phyloP scores from a whole-genome alignment of 2,113 vertebrate species.

The Phrynosoma platyrhinos region DNA sequence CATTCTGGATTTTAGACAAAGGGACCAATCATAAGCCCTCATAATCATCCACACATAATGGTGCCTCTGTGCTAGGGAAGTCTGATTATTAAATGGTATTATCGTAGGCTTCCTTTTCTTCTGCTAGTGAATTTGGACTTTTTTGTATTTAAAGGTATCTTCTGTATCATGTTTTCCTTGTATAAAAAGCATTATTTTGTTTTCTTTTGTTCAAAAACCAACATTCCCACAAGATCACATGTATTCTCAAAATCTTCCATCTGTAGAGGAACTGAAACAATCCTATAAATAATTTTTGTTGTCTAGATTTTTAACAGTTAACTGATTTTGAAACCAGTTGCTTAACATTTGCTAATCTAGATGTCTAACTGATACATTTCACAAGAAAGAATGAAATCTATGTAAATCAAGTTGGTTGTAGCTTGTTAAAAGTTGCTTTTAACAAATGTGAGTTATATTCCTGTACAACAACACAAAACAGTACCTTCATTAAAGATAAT shows the following conservation, averaged over 20 bases:
- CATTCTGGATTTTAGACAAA: background rate
- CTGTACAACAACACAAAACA: background rate
- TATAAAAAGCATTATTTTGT: background rate
- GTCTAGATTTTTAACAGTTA: background rate
- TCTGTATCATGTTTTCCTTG: background rate
- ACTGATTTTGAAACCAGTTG: background rate
- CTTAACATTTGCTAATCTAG: background rate
- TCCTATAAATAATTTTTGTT: background rate
- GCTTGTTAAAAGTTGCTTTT: background rate
- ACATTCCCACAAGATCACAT: background rate
- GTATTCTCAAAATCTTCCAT: background rate
- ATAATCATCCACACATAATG: background rate
- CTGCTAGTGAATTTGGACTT: background rate
- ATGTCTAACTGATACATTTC: background rate
- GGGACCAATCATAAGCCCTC: background rate
- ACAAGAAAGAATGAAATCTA: background rate
- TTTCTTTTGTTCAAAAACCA: background rate
- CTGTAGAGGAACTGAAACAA: conserved; percentile 5
- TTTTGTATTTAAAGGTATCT: background rate
- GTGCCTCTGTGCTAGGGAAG: background rate
- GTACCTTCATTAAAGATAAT: background rate
- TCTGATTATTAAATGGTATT: background rate
- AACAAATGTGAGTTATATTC: background rate
- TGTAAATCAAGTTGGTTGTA: background rate
- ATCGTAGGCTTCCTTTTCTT: background rate